Evolutionary conservation across 2,888 invertebrate genomes (phyloP), one percentile per base, ranked within the genome.

Genomic region (Chymomyza procnemis): DNA sequence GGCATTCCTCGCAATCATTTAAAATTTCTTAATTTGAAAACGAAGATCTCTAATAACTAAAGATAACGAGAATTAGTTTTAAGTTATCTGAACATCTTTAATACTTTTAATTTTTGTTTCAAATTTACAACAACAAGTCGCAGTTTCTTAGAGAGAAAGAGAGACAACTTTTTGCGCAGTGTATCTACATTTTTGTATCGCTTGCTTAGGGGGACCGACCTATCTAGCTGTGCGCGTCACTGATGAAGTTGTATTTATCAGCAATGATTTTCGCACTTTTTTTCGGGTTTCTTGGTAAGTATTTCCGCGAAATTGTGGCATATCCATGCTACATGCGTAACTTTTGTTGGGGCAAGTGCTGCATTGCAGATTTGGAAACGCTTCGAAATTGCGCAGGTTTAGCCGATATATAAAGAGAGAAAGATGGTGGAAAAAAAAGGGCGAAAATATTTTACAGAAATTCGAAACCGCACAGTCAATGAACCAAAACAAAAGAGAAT

Each of bases 211-310:
- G 52, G 52, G 61, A 48, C 48, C 63, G 9, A 47, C 34, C 16
- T 46, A 61, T 48, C 48, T 58, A 18, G 56, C 54, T 67, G 63
- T 59, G 61, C 26, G 66, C 66, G 52, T 30, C 69, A 66, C 81
- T 84, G 82, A 83, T 83, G 85, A 83, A 83, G 82, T 78, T 84
- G 82, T 83, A 78, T 77, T 70, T 78, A 84, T 66, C 75, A 64
- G 67, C 77, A 80, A 79, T 77, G 75, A 73, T 78, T 74, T 75
- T 80, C 79, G 79, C 80, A 78, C 83, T 73, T 61, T 73, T 26
- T 30, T 4, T n/a, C n/a, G n/a, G n/a, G n/a, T 26, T 26, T 26
- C 8, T 26, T 26, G 22, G n/a, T n/a, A n/a, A 58, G 22, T 50
- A 18, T 16, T 50, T 50, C 50, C 50, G 8, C 1, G 50, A 50